Conservation (phyloP, 2,888 invertebrate species). For the Gymnoscelis rufifasciata region DNA sequence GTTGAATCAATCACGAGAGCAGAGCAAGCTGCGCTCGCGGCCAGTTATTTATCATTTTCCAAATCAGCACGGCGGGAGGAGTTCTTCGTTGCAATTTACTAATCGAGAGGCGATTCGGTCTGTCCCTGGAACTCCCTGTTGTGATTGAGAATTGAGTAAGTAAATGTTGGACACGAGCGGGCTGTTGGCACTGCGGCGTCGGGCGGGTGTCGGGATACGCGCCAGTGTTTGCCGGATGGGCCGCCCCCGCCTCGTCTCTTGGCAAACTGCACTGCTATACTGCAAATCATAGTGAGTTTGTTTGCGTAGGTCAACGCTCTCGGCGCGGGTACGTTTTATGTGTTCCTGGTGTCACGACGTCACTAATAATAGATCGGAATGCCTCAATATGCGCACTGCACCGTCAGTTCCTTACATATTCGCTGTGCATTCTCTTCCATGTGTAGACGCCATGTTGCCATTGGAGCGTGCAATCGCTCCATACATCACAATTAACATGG, state of each 20-base stretch:
- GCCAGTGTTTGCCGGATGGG: conserved; percentile 62
- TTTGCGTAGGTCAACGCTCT: conserved; percentile 75
- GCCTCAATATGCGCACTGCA: conserved; percentile 62
- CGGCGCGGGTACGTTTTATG: conserved; percentile 65
- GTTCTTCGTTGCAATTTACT: conserved; percentile 52
- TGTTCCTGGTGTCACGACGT: conserved; percentile 76
- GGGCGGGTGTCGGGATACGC: conserved; percentile 59
- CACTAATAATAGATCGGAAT: conserved; percentile 76
- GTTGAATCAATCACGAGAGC: conserved; percentile 66
- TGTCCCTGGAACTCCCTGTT: conserved; percentile 35
- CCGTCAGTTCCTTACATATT: conserved; percentile 58
- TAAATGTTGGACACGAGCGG: conserved; percentile 39
- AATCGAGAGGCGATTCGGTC: conserved; percentile 42
- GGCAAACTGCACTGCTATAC: conserved; percentile 72
- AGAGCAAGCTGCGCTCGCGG: conserved; percentile 45
- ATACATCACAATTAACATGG: conserved; percentile 42
- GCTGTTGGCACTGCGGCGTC: conserved; percentile 40
- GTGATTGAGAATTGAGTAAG: conserved; percentile 39
- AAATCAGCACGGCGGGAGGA: conserved; percentile 46
- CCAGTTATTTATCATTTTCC: conserved; percentile 60
- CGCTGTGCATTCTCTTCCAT: conserved; percentile 47
- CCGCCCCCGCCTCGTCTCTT: conserved; percentile 65
- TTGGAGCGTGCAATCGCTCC: conserved; percentile 43
- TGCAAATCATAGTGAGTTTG: conserved; percentile 74
- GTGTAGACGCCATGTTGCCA: conserved; percentile 37